Conservation (phyloP, 2,113 vertebrate genomes). For the Alectura lathami region DNA sequence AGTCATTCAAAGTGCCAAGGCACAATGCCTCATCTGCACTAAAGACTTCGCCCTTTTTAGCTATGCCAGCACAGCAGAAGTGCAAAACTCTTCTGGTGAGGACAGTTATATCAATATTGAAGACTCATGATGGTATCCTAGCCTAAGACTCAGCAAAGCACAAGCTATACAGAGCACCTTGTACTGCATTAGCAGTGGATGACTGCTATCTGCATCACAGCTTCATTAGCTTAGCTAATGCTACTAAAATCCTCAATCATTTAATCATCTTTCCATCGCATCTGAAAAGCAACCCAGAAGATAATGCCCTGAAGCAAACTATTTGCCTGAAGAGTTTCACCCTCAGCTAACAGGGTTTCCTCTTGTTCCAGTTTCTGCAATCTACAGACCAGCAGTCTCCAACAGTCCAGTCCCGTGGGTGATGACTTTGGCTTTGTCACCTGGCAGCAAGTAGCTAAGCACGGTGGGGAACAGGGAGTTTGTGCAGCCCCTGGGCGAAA, state of each 20-base stretch:
- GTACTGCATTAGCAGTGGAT: not conserved
- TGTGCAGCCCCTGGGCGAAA: not conserved
- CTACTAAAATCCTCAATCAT: not conserved
- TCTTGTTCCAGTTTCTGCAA: not conserved
- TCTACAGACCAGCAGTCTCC: not conserved
- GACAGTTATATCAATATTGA: not conserved
- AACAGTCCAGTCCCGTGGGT: accelerated
- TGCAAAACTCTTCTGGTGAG: not conserved
- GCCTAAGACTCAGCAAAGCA: not conserved
- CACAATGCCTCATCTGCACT: not conserved
- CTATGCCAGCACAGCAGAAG: not conserved
- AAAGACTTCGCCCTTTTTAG: not conserved
- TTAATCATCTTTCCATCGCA: not conserved
- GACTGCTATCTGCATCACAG: not conserved
- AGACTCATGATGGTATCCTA: not conserved
- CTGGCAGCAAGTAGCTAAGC: accelerated
- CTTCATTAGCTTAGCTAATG: not conserved
- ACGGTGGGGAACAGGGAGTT: accelerated
- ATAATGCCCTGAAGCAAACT: not conserved
- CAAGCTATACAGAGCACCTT: not conserved
- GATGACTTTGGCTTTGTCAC: not conserved
- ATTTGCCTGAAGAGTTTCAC: not conserved
- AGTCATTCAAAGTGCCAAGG: not conserved
- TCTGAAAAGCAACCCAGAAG: accelerated
- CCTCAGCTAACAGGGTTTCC: not conserved